Percentiles rank a stretch among this genome's conserved stretches.
These are phyloP conservation scores for Junco hyemalis DNA, from an alignment of 2,113 vertebrate species.

Conservation along the genomic window DNA sequence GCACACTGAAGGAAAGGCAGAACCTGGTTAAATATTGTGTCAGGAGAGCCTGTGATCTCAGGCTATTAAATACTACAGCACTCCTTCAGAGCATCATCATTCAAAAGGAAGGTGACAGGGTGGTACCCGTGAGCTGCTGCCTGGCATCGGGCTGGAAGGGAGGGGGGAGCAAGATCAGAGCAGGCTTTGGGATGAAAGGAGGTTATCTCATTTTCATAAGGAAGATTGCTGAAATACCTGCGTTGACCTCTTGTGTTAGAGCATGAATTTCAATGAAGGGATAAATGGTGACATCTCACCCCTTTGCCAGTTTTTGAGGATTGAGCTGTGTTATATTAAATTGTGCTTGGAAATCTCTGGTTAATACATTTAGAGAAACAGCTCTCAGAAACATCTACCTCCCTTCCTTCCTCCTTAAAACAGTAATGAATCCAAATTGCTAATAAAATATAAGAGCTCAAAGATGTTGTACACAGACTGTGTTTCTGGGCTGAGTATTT, in stretches of 20 bases:
- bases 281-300: conserved; percentile 43
- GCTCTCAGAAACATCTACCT: conserved; percentile 74
- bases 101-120: conserved; percentile 60
- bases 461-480: conserved; percentile 65
- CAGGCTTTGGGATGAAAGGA: conserved; percentile 23
- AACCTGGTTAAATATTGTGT: conserved; percentile 58
- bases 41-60: conserved; percentile 63
- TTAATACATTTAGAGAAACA: conserved; percentile 76
- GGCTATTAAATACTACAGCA: conserved; percentile 60
- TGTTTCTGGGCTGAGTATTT: conserved; percentile 73
- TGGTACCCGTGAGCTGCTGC: conserved; percentile 24
- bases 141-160: background rate
- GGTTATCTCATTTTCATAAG: conserved; percentile 64
- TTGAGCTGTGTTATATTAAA: conserved; percentile 48
- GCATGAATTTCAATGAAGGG: conserved; percentile 59
- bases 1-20: conserved; percentile 51
- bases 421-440: conserved; percentile 79
- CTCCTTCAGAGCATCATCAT: conserved; percentile 55
- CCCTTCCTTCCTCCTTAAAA: conserved; percentile 76
- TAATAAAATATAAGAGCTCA: conserved; percentile 78
- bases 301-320: conserved; percentile 1
- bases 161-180: conserved; percentile 4
- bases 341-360: conserved; percentile 70
- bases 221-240: conserved; percentile 35
- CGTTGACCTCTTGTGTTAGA: conserved; percentile 29